Evolutionary conservation across 1,140 invertebrate genomes (phyloP).

Genomic region (Hyposmocoma kahamanoa): DNA sequence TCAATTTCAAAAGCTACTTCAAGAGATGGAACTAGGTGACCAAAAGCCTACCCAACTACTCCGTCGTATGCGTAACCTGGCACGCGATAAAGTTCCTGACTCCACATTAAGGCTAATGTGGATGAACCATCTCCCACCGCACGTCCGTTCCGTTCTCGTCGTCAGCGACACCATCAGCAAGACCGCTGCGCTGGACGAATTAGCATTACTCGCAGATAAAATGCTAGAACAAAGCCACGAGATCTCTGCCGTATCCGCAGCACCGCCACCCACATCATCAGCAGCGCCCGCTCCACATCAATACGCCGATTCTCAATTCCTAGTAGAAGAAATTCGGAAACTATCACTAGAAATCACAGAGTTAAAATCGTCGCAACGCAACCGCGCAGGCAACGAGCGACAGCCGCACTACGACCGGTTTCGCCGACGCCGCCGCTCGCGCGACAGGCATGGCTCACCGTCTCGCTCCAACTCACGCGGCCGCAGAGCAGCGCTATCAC

Average conservation of each 20-base stretch:
- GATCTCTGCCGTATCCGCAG: not conserved
- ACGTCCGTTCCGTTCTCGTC: conserved; percentile 1
- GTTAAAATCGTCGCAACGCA: no score
- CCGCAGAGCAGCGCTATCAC: not conserved
- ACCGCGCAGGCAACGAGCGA: not conserved
- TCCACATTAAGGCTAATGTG: conserved; percentile 15
- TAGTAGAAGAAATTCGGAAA: not conserved
- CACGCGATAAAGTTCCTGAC: conserved; percentile 7
- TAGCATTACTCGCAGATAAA: conserved; percentile 19
- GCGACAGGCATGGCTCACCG: no score
- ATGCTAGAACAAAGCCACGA: not conserved
- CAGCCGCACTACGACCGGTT: not conserved
- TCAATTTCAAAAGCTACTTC: conserved; percentile 19
- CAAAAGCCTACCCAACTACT: conserved; percentile 25
- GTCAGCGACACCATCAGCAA: not conserved
- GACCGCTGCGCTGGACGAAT: conserved; percentile 14
- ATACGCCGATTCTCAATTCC: no score
- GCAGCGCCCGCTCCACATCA: no score
- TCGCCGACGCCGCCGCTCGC: not conserved
- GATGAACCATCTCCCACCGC: conserved; percentile 5
- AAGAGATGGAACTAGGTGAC: conserved; percentile 22
- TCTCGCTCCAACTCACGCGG: not conserved
- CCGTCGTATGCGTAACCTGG: conserved; percentile 16
- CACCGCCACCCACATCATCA: not conserved
- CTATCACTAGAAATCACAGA: not conserved